Percentiles rank a stretch among this genome's conserved stretches.
These are phyloP conservation scores for Platynereis dumerilii DNA, from an alignment of 2,888 invertebrate species.

Conservation along the genomic window DNA sequence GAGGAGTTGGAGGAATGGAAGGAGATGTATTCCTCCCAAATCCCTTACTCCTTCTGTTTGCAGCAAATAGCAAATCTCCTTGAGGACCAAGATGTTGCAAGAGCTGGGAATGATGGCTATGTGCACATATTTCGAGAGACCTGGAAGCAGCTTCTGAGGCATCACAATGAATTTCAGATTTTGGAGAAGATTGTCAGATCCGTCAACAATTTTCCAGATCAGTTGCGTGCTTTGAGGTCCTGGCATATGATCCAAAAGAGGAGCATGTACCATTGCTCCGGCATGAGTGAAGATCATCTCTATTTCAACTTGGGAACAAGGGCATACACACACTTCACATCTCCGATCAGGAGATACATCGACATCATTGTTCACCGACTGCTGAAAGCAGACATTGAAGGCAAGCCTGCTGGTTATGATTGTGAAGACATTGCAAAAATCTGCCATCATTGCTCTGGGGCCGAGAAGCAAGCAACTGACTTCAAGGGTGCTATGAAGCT, in stretches of 20 bases:
- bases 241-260: slow-evolving; percentile 28
- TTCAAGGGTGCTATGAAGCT: neutral
- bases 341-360: slow-evolving; percentile 84
- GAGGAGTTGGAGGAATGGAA: slow-evolving; percentile 10
- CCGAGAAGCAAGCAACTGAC: neutral
- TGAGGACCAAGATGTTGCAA: too few species aligned
- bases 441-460: neutral
- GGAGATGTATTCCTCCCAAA: neutral
- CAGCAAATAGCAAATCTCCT: neutral
- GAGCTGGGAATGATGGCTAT: too few species aligned
- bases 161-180: neutral
- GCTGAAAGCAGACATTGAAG: slow-evolving; percentile 68
- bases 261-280: slow-evolving; percentile 58
- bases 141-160: neutral
- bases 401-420: neutral
- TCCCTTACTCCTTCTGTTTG: slow-evolving; percentile 7
- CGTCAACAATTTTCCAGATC: neutral
- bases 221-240: neutral
- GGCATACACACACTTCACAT: slow-evolving; percentile 92
- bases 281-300: slow-evolving; percentile 29
- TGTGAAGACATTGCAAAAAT: neutral
- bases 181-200: neutral
- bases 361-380: slow-evolving; percentile 86
- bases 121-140: too few species aligned
- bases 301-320: slow-evolving; percentile 88